Percentiles rank a stretch among this genome's conserved stretches.
These are phyloP conservation scores for Lycodopsis pacificus DNA, from an alignment of 2,797 vertebrate species.

Conservation along the genomic window DNA sequence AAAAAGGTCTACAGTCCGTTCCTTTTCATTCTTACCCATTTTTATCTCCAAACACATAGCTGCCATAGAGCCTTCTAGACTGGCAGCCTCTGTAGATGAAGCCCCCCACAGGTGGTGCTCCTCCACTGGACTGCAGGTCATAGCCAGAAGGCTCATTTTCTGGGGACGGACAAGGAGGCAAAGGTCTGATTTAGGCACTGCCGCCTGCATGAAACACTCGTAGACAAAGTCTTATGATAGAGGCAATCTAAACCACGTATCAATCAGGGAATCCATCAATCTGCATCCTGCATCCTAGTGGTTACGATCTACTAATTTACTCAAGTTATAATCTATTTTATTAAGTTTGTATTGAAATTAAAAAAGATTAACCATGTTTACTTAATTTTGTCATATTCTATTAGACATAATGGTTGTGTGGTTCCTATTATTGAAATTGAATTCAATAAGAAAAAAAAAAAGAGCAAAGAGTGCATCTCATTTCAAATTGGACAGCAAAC, in stretches of 20 bases:
- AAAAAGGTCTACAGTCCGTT: not conserved
- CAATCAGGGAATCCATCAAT: not conserved
- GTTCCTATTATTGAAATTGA: constrained; percentile 55
- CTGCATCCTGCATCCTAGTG: not conserved
- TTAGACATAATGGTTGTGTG: constrained; percentile 29
- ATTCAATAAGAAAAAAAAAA: constrained; percentile 33
- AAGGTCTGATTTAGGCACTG: constrained; percentile 25
- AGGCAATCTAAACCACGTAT: not conserved
- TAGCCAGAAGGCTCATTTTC: constrained; percentile 95
- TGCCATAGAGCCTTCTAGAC: constrained; percentile 95
- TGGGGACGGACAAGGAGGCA: constrained; percentile 71
- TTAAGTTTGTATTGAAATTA: constrained; percentile 30
- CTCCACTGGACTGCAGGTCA: constrained; percentile 93
- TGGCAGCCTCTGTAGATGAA: constrained; percentile 98
- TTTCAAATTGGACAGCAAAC: not conserved
- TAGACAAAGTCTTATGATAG: not conserved
- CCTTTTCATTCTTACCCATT: constrained; percentile 87
- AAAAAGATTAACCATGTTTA: constrained; percentile 47
- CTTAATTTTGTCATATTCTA: constrained; percentile 30
- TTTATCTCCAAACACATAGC: constrained; percentile 96
- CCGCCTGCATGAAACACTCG: constrained; percentile 4
- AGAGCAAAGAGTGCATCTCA: constrained; percentile 13
- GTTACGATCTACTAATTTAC: constrained; percentile 21
- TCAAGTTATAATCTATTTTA: constrained; percentile 32
- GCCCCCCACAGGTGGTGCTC: constrained; percentile 91